Base-by-base conservation (phyloP, 2,797 vertebrate genomes). In the Thaleichthys pacificus region DNA sequence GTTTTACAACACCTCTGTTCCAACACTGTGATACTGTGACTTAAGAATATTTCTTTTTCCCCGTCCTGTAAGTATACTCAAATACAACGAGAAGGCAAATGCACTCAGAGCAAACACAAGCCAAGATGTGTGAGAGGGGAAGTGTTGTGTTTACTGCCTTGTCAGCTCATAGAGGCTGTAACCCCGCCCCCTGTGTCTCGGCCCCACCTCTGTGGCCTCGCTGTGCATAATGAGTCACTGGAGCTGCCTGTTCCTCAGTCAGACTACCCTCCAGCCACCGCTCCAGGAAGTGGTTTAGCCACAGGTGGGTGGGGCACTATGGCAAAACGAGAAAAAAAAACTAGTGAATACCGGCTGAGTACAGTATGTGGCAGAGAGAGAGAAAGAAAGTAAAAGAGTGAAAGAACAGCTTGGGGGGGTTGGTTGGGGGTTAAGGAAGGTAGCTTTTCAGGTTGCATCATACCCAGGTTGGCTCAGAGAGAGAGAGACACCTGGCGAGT, bases 251-350 rank as follows among this genome's bases (percentile, higher is more conserved):
- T 42, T n/a, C 32, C 70, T 76, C 68, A 24, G 30, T 70, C 75
- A 80, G 14, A 4, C 60, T 28, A 22, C 26, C 51, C 22, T 81
- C 72, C 75, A 12, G 82, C 72, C 77, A 14, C 71, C 19, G 22
- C 62, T 86, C 75, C 90, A 91, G 92, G 91, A 93, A 92, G 90
- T 92, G 83, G 77, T 83, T 83, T 61, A 57, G 71, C 70, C 73
- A 75, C 83, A 80, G 77, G 90, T 90, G 86, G 91, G 89, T 70
- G 91, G 91, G 84, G 87, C 82, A 24, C 70, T 57, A 8, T 30
- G 35, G 72, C 38, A 32, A 54, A 75, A 58, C 61, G 35, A 73
- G 12, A 69, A 73, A 61, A 51, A 68, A 68, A 68, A 70, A 72
- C 28, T 38, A 69, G 57, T 64, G 66, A 67, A 22, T 28, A 51